A percentile compares a stretch with the other conserved stretches of the same genome.
Conservation (phyloP, 2,113 vertebrate species). For the Protomyctophum bolini region DNA sequence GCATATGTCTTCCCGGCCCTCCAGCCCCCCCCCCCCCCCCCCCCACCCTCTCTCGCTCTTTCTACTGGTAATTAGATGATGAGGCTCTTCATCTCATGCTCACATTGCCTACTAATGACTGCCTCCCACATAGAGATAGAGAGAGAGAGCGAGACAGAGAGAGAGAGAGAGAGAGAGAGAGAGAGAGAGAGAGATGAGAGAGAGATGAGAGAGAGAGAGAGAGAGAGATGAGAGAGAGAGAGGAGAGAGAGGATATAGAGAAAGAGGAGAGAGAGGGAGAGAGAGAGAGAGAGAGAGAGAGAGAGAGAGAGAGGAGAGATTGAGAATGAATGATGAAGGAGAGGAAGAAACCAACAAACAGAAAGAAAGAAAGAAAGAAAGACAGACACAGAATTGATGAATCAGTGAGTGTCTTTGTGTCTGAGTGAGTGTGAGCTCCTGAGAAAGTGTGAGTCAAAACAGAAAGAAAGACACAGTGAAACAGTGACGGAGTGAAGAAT, state of each 20-base stretch:
- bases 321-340: no score
- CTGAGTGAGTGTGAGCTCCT: no score
- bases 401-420: no score
- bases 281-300: not conserved
- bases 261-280: conserved; percentile 1
- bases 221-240: not conserved
- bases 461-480: no score
- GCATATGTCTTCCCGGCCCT: conserved; percentile 7
- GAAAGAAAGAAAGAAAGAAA: no score
- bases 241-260: conserved; percentile 13
- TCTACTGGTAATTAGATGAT: conserved; percentile 49
- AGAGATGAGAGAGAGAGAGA: no score
- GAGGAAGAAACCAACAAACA: no score
- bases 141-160: conserved; percentile 6
- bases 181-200: no score
- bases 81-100: conserved; percentile 38
- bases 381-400: no score
- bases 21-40: not conserved
- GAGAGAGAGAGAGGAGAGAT: not conserved
- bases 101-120: conserved; percentile 46
- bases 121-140: conserved; percentile 49
- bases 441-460: no score
- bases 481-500: no score
- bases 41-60: not conserved
- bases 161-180: not conserved